A percentile compares a stretch with the other conserved stretches of the same genome.
Evolutionary conservation across 2,888 invertebrate genomes (phyloP).

Genomic region (Cactoblastis cactorum): DNA sequence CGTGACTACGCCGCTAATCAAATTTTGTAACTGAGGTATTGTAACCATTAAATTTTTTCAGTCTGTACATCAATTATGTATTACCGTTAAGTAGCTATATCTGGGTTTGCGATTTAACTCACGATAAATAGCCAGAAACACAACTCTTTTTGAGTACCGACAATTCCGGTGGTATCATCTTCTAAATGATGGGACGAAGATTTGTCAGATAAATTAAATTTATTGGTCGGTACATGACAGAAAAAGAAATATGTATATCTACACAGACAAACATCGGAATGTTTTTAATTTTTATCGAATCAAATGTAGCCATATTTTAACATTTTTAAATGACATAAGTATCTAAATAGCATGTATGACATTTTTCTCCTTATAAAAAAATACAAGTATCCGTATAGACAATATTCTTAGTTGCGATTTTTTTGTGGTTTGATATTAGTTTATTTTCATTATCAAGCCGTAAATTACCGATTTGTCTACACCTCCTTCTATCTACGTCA

Average conservation of each 20-base stretch:
- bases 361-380: too few relatives aligned
- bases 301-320: too few relatives aligned
- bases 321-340: too few relatives aligned
- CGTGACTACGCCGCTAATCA: conserved; percentile 78
- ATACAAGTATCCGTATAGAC: too few relatives aligned
- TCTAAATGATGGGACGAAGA: background rate
- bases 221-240: background rate
- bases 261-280: background rate
- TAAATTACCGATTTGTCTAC: too few relatives aligned
- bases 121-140: conserved; percentile 13
- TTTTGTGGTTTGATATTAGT: too few relatives aligned
- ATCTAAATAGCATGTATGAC: too few relatives aligned
- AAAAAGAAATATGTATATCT: background rate
- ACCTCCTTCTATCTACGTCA: too few relatives aligned
- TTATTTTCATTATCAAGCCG: too few relatives aligned
- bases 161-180: background rate
- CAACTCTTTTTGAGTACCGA: background rate
- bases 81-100: conserved; percentile 65
- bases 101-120: conserved; percentile 30
- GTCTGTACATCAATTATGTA: conserved; percentile 58
- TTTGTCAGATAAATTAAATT: background rate
- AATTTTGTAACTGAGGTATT: conserved; percentile 78
- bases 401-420: too few relatives aligned
- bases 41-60: conserved; percentile 70
- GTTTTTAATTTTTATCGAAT: background rate